Base-by-base conservation (phyloP, 2,113 vertebrate species). In the Ageneiosus marmoratus region DNA sequence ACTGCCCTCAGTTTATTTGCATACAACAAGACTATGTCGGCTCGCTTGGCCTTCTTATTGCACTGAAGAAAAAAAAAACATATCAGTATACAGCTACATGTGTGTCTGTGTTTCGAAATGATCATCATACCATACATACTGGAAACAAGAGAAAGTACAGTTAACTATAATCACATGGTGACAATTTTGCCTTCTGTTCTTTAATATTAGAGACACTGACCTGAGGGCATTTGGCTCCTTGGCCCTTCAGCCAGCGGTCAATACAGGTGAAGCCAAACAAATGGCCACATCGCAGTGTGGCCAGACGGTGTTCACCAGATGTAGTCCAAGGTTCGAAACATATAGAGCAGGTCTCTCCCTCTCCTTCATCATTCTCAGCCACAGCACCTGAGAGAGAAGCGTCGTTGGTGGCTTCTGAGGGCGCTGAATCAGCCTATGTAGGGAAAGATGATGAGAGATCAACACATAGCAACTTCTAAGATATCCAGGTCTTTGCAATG, bases 251-350 rank as follows among this genome's bases (percentile, higher is more conserved):
- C 98, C 98, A 99, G 76, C 92, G 95, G 0, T 95, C 93, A 29
- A 99, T 99, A 91, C 98, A 99, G 0, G 89, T 94, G 88, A 92
- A 96, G 50, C 98, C 98, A 50, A 99, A 99, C 0, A 99, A 95
- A 86, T 99, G 98, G 0, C 98, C 98, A 12, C 98, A 99, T 1
- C 96, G 96, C 89, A 99, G 88, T 0, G 98, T 93, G 0, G 96
- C 95, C 20, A 97, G 94, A 0, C 97, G 93, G 90, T 99, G 98
- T 0, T 94, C 93, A 6, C 98, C 98, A 2, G 96, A 95, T 0
- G 94, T 95, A 37, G 97, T 99, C 96, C 97, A 99, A 1, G 93
- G 92, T 87, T 99, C 98, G 10, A 99, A 96, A 90, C 98, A 99
- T 89, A 99, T 98, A 3, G 95, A 89, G 78, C 98, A 99, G 67